phyloP scores from a whole-genome alignment of 2,113 vertebrate species.

The Mormoops blainvillei region DNA sequence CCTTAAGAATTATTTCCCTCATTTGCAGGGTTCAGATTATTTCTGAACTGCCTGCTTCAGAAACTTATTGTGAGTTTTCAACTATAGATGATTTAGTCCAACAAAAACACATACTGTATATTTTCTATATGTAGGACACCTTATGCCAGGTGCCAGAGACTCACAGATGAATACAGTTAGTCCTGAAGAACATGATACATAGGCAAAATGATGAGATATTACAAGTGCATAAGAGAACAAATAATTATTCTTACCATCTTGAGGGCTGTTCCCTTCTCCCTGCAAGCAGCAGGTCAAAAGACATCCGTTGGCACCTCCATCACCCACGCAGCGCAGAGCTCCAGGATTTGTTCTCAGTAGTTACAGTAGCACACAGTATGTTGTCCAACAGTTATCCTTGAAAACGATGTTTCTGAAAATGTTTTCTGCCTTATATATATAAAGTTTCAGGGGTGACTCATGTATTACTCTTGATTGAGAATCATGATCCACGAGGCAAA shows the following conservation, averaged over 20 bases:
- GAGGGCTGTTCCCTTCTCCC: background rate
- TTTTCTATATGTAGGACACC: background rate
- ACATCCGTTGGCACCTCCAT: background rate
- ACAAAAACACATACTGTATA: background rate
- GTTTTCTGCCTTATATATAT: background rate
- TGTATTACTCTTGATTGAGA: background rate
- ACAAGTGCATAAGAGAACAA: background rate
- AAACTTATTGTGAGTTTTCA: background rate
- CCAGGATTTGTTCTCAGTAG: background rate
- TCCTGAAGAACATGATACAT: background rate
- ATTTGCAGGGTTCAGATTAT: slow-evolving; percentile 26
- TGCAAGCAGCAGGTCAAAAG: background rate
- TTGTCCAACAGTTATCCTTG: background rate
- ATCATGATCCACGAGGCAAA: background rate
- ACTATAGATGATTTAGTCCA: background rate
- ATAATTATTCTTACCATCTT: background rate
- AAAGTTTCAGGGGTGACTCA: background rate
- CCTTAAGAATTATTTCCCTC: background rate
- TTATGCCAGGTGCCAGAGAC: background rate
- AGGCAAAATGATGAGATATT: background rate
- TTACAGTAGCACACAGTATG: background rate
- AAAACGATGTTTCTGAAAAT: background rate
- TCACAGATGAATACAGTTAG: background rate
- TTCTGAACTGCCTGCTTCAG: background rate
- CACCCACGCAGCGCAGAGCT: background rate